phyloP scores from a whole-genome alignment of 2,797 vertebrate species.

The Notamacropus eugenii region DNA sequence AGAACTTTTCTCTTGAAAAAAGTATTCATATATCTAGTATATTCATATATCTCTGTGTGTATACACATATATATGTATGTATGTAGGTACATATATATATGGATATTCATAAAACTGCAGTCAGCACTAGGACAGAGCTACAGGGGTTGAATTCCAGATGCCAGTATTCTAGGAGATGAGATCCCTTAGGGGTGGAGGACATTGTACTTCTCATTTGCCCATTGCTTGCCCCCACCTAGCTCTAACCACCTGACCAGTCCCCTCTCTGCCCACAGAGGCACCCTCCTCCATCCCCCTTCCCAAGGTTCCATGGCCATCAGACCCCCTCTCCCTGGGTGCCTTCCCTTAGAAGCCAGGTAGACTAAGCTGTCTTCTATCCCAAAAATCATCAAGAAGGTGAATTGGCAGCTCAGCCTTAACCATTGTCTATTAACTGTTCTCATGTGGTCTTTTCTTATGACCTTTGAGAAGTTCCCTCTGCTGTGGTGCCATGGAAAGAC shows the following conservation, averaged over 20 bases:
- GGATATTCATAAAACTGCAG: background rate
- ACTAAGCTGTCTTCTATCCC: background rate
- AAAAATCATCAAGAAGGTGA: background rate
- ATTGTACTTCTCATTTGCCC: background rate
- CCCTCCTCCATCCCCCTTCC: background rate
- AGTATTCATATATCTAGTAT: background rate
- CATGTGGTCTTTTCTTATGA: background rate
- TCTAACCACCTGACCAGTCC: background rate
- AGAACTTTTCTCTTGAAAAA: background rate
- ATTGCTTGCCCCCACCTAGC: background rate
- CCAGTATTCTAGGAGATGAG: background rate
- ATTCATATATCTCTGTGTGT: background rate
- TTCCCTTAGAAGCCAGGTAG: background rate
- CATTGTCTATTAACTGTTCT: background rate
- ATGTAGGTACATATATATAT: background rate
- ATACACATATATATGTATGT: background rate
- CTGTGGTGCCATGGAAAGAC: background rate
- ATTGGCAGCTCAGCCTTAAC: background rate
- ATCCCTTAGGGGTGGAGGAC: background rate
- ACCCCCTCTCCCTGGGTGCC: background rate
- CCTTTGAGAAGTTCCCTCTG: background rate
- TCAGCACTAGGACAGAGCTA: background rate
- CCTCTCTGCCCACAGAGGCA: background rate
- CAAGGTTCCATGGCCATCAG: background rate
- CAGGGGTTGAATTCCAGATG: background rate